Evolutionary conservation across 2,888 invertebrate species (phyloP), one percentile per base, ranked within the genome.

Genomic region (Scaptomyza cyrtandrae): DNA sequence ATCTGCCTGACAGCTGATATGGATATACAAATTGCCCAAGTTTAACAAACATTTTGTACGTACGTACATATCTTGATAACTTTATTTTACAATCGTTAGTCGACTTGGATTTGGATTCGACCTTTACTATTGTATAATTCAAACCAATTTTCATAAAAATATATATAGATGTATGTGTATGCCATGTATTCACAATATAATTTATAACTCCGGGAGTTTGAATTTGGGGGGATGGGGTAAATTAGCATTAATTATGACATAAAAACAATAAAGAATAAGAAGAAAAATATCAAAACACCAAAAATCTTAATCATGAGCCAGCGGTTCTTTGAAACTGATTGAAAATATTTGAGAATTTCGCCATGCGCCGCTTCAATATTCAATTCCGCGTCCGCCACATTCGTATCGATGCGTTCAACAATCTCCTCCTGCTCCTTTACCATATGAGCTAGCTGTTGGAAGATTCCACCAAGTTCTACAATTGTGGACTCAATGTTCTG

Each of bases 281-380:
- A 99, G 94, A 99, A 99, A 91, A 99, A 96, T 94, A 99, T 98
- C 59, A 99, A 94, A 71, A 99, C 97, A 57, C 97, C 99, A 93
- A 99, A 99, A 80, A 99, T 96, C 94, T 99, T 99, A 86, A 99
- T 97, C 98, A 99, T 99, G 35, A 99, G 94, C 96, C 99, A 99
- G 86, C 99, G 95, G 93, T 99, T 99, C 72, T 97, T 97, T 14
- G 98, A 97, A 39, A 99, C 97, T 60, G 96, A 97, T 92, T 98
- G 98, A 92, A 99, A 99, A 93, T 99, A 99, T 92, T 97, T 98
- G 86, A 99, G 94, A 82, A 99, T 97, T 93, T 99, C 98, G 67
- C 96, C 94, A 91, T 99, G 99, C 3, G 99, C 99, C 52, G 98
- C 98, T 93, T 99, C 99, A 48, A 99, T 98, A 93, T 99, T 99